phyloP scores from a whole-genome alignment of 2,113 vertebrate genomes.

The Pomatostomus ruficeps region DNA sequence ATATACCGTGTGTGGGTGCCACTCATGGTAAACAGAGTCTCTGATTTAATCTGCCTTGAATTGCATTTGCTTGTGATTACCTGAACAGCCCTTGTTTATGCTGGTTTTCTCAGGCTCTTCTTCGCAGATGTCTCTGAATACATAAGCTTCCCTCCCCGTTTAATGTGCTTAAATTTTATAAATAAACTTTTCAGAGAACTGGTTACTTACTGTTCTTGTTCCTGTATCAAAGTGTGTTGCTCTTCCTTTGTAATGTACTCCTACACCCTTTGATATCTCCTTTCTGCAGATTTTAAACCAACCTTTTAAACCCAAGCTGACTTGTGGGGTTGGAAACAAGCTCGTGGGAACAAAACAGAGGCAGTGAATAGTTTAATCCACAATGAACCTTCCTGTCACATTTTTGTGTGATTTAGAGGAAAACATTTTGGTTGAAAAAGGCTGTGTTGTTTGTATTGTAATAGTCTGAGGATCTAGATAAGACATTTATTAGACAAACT shows the following conservation, averaged over 20 bases:
- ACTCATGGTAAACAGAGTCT: background rate
- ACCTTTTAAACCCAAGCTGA: background rate
- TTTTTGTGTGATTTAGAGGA: slow-evolving; percentile 8
- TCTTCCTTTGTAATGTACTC: background rate
- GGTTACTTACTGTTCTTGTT: background rate
- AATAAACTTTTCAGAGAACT: background rate
- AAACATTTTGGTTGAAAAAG: background rate
- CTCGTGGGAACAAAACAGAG: background rate
- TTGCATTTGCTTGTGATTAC: slow-evolving; percentile 15
- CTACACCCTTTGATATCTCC: background rate
- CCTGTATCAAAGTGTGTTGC: background rate
- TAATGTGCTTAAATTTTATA: background rate
- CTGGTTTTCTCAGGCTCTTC: background rate
- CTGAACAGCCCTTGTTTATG: slow-evolving; percentile 30
- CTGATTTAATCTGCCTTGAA: slow-evolving; percentile 9
- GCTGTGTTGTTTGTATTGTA: slow-evolving; percentile 14
- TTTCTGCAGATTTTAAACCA: background rate
- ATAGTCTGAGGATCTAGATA: background rate
- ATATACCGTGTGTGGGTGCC: background rate
- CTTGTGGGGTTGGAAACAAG: background rate
- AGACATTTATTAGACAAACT: slow-evolving; percentile 29
- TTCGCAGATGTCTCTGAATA: background rate
- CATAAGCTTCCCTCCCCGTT: background rate
- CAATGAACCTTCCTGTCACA: background rate
- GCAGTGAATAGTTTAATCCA: slow-evolving; percentile 13